Base-by-base conservation (phyloP, 2,797 vertebrate species). In the Artibeus jamaicensis region DNA sequence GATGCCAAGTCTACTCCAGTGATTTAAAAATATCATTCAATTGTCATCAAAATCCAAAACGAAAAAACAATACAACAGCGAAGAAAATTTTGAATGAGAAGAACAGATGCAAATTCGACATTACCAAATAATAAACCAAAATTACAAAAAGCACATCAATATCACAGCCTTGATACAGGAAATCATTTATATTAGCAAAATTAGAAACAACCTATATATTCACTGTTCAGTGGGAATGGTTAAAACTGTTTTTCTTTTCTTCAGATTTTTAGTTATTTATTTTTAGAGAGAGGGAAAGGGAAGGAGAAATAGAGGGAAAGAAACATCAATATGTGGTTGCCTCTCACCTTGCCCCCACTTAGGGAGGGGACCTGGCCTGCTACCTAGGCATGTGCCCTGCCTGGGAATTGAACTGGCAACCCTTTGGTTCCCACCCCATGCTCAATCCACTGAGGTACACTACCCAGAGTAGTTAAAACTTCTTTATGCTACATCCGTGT, bases 1-100 rank as follows among this genome's bases (percentile, higher is more conserved):
- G 44, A 92, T 29, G 19, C 24, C 74, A 89, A 16, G 79, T 65
- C 46, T 16, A 53, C 10, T 89, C 24, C 48, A 39, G 9, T 37
- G 15, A 83, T 67, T 95, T 91, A 71, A 42, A 87, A 71, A 62
- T 74, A 92, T 34, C 39, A 91, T 44, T 42, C 19, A 62, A 62
- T 76, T 22, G 39, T 55, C 67, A 48, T 46, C 53, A 86, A 96
- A 93, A 44, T 37, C 16, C 18, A 73, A 92, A 39, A 48, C 1
- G 11, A 29, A 67, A 93, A 95, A 95, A 77, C 39, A 87, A 78
- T 10, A 37, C 32, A 74, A 83, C 3, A 81, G 16, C 42, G n/a
- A 91, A 94, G 70, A 89, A 82, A 42, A 78, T 62, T 81, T 16
- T 81, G 37, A 82, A 55, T 84, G 46, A 65, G 19, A 92, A 91